Evolutionary conservation across 2,797 vertebrate genomes (phyloP).

Genomic region (Crypturellus tataupa): DNA sequence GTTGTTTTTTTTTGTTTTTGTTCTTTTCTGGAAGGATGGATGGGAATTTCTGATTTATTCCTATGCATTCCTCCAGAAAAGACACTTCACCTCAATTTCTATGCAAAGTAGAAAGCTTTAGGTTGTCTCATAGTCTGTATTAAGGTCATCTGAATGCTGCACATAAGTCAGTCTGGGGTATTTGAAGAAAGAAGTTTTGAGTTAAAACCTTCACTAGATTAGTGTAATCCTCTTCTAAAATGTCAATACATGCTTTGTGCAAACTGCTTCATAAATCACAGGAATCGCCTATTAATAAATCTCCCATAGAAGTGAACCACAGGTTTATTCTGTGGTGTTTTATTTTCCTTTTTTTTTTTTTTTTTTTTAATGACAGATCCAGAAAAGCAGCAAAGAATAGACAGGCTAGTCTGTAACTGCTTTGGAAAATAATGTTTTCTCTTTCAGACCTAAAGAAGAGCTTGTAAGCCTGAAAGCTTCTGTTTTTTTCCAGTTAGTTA

Average conservation of each 20-base stretch:
- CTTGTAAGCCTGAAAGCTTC: constrained; percentile 28
- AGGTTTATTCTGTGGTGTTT: not conserved
- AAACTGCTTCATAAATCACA: constrained; percentile 41
- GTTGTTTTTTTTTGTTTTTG: constrained; percentile 47
- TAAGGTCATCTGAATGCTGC: constrained; percentile 6
- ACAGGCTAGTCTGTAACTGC: constrained; percentile 43
- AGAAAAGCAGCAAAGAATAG: constrained; percentile 48
- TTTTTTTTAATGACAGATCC: not conserved
- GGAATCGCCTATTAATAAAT: constrained; percentile 26
- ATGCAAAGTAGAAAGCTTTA: constrained; percentile 34
- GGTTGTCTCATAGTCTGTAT: constrained; percentile 29
- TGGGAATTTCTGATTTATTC: constrained; percentile 55
- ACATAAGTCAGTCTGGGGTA: constrained; percentile 24
- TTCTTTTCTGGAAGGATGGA: constrained; percentile 49
- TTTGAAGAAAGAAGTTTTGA: constrained; percentile 30
- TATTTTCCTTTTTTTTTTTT: not conserved
- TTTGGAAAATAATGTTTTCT: constrained; percentile 32
- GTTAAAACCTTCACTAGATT: constrained; percentile 29
- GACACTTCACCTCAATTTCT: constrained; percentile 11
- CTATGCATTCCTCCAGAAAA: constrained; percentile 17
- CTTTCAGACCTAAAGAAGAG: constrained; percentile 23
- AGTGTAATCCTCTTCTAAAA: constrained; percentile 39
- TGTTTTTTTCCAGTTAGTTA: constrained; percentile 41
- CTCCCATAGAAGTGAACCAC: constrained; percentile 16
- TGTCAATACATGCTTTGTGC: constrained; percentile 1